These are phyloP conservation scores for Drosophila paracracens DNA, from an alignment of 2,888 invertebrate genomes.

Conservation along the genomic window DNA sequence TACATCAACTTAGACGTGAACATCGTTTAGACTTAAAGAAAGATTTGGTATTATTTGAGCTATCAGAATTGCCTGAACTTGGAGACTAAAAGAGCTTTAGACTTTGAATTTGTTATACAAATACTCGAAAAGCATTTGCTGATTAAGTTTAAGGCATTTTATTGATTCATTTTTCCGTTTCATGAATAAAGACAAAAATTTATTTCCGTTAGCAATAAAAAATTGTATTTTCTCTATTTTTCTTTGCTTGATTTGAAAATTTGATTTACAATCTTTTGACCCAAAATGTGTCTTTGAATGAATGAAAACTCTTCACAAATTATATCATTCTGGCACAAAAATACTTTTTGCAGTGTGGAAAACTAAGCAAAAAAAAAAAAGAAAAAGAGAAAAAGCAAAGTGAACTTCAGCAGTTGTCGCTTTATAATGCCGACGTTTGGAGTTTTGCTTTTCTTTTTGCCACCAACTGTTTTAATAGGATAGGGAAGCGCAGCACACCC, in stretches of 20 bases:
- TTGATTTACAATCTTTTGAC: not conserved
- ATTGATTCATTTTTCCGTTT: not conserved
- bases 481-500: conserved; percentile 30
- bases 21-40: not conserved
- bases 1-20: not conserved
- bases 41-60: not conserved
- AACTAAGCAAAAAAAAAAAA: not conserved
- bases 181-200: not conserved
- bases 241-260: not conserved
- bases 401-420: conserved; percentile 21
- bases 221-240: not conserved
- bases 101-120: not conserved
- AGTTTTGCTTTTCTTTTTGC: conserved; percentile 20
- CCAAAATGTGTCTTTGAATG: not conserved
- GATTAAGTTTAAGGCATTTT: not conserved
- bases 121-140: not conserved
- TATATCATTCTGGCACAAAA: not conserved
- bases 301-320: not conserved
- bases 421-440: conserved; percentile 50
- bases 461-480: conserved; percentile 40
- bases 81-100: not conserved
- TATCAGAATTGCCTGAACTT: not conserved
- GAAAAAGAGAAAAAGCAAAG: not conserved
- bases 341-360: not conserved
- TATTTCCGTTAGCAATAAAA: not conserved